Evolutionary conservation across 1,140 invertebrate genomes (phyloP), one percentile per base, ranked within the genome.

Genomic region (Drosophila bocki): DNA sequence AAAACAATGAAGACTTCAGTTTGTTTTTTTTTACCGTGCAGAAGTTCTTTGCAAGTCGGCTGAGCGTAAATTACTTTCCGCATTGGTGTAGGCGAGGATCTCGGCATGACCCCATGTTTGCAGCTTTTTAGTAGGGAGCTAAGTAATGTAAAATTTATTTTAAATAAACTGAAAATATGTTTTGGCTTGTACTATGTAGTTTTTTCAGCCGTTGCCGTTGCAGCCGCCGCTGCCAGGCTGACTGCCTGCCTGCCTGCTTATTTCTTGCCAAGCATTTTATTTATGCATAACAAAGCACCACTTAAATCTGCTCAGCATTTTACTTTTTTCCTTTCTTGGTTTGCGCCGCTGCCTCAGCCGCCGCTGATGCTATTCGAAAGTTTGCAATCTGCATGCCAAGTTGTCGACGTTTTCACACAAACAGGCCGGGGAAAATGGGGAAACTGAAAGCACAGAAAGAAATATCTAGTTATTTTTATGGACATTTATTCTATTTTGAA

Each of bases 81-180:
- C 60, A 48, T 58, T 71, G 65, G 51, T 39, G 44, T 45, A 42
- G 53, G 44, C 51, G n/a, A 17, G 42, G 50, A 19, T 22, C 67
- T 22, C 37, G 67, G 62, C 71, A 61, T 82, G 61, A 78, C 45
- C 76, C 81, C 81, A 62, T 83, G 70, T 61, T 71, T 69, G 22
- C 56, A 63, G 60, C 77, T 61, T 65, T 57, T 77, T 69, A 80
- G 75, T 87, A 82, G 78, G 32, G 9, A 62, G 69, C 81, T 84
- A 88, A 85, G 81, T 90, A 90, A 90, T 90, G 81, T 90, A 82
- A 90, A 90, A 90, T 90, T 90, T 90, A 85, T 85, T 90, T 90
- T 79, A 81, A 90, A 90, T 90, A 90, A 90, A 90, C 85, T 90
- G 70, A 79, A 90, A 90, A 88, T 88, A 88, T 88, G 74, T 88